Evolutionary conservation across 2,888 invertebrate species (phyloP).

Genomic region (Drosophila atripex): DNA sequence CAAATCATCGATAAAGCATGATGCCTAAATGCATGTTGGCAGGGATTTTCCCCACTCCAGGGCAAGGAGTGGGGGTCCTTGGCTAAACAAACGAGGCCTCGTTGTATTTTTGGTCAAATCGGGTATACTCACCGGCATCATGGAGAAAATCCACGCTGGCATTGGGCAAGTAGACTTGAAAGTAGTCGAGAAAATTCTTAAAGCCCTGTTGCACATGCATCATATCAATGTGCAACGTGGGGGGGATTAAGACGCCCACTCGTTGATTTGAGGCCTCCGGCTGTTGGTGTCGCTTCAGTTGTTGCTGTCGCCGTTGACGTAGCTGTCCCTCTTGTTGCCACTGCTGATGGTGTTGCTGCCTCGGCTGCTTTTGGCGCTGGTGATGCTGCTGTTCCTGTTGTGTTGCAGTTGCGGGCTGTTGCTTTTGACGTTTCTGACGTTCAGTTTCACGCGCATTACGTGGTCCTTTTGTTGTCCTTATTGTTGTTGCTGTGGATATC

Average conservation of each 20-base stretch:
- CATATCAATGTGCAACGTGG: slow-evolving; percentile 73
- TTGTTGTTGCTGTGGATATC: slow-evolving; percentile 29
- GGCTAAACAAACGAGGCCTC: slow-evolving; percentile 13
- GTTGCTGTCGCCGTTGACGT: slow-evolving; percentile 21
- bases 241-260: slow-evolving; percentile 81
- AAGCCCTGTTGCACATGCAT: slow-evolving; percentile 82
- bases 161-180: slow-evolving; percentile 80
- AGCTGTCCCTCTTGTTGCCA: slow-evolving; percentile 32
- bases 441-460: slow-evolving; percentile 62
- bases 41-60: slow-evolving; percentile 1
- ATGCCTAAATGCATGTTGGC: slow-evolving; percentile 37
- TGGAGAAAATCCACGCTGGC: slow-evolving; percentile 81
- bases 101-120: slow-evolving; percentile 11
- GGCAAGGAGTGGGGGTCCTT: neutral
- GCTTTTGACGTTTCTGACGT: slow-evolving; percentile 63
- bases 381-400: slow-evolving; percentile 28
- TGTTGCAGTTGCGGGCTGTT: slow-evolving; percentile 43
- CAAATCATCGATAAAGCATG: slow-evolving; percentile 45
- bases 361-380: slow-evolving; percentile 23
- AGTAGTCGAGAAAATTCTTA: slow-evolving; percentile 81
- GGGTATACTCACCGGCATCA: slow-evolving; percentile 80
- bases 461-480: slow-evolving; percentile 34
- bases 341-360: slow-evolving; percentile 33
- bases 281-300: slow-evolving; percentile 18
- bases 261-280: slow-evolving; percentile 46